Conservation (phyloP, 1,140 invertebrate genomes). For the Brachystomella parvula region DNA sequence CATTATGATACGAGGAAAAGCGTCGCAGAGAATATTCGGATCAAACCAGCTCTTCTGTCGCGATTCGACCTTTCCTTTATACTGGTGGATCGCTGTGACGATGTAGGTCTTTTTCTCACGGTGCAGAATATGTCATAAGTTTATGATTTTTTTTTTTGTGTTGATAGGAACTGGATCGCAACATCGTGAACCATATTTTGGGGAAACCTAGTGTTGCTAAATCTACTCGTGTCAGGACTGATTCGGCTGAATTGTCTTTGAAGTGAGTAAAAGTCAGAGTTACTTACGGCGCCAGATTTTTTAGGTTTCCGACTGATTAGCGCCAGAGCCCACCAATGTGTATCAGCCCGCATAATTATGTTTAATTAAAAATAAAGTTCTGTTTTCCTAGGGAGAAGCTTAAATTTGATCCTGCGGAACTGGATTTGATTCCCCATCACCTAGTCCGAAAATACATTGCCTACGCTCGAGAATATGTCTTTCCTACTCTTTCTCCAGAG, state of each 20-base stretch:
- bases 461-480: constrained; percentile 81
- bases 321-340: no score
- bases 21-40: constrained; percentile 80
- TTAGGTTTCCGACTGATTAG: no score
- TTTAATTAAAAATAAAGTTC: no score
- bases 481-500: constrained; percentile 62
- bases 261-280: no score
- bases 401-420: constrained; percentile 50
- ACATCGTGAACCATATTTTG: constrained; percentile 74
- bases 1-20: constrained; percentile 82
- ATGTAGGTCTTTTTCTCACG: constrained; percentile 45
- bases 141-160: constrained; percentile 31
- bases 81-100: constrained; percentile 74
- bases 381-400: constrained; percentile 59
- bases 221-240: not conserved
- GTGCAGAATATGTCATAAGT: not conserved
- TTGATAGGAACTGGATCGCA: constrained; percentile 58
- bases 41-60: constrained; percentile 74
- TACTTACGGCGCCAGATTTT: no score
- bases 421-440: constrained; percentile 64
- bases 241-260: constrained; percentile 15
- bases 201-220: constrained; percentile 39
- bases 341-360: no score
- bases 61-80: constrained; percentile 92
- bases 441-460: constrained; percentile 82